Evolutionary conservation across 2,888 invertebrate genomes (phyloP).

Genomic region (Himalopsyche tibetana): DNA sequence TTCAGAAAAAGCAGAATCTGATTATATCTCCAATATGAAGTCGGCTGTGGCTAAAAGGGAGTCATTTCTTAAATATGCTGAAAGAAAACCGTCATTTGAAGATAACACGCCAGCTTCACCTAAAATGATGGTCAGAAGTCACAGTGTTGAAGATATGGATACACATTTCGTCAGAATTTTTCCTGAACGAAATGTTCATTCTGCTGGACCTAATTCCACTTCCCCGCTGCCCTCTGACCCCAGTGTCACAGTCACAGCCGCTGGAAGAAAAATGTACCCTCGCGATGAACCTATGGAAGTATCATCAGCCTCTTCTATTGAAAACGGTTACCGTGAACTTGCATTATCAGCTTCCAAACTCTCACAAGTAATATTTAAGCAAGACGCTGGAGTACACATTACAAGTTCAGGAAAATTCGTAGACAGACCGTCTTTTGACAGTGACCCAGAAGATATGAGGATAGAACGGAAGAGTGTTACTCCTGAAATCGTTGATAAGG

Average conservation of each 20-base stretch:
- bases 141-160: constrained; percentile 64
- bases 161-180: constrained; percentile 54
- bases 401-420: constrained; percentile 9
- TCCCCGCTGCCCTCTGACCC: constrained; percentile 54
- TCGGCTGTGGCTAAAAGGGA: constrained; percentile 51
- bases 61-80: constrained; percentile 59
- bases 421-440: constrained; percentile 60
- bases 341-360: constrained; percentile 64
- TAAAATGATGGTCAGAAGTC: constrained; percentile 66
- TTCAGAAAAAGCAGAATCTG: constrained; percentile 54
- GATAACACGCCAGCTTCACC: constrained; percentile 63
- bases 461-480: constrained; percentile 17
- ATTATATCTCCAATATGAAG: constrained; percentile 41
- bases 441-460: constrained; percentile 66
- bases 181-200: constrained; percentile 62
- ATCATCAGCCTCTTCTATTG: constrained; percentile 49
- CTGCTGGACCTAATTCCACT: constrained; percentile 58
- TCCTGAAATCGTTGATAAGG: constrained; percentile 52
- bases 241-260: constrained; percentile 69
- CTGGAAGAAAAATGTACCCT: constrained; percentile 77
- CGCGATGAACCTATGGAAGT: constrained; percentile 66
- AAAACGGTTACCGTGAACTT: constrained; percentile 67
- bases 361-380: constrained; percentile 60
- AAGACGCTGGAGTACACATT: not conserved
- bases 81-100: constrained; percentile 52